Conservation (phyloP, 2,888 invertebrate species). For the Drosophila vallismaia region DNA sequence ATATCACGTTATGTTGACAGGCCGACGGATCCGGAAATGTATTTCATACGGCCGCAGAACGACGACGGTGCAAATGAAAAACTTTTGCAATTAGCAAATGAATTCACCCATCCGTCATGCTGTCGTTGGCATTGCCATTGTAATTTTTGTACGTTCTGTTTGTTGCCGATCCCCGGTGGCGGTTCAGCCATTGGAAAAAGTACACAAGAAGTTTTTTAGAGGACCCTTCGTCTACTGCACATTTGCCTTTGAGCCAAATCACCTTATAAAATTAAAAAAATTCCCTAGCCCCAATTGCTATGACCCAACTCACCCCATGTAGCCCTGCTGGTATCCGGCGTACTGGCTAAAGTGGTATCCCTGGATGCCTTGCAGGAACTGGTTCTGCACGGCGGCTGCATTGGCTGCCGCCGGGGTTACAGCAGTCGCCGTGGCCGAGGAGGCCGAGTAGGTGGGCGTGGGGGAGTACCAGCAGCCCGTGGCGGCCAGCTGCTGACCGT, state of each 20-base stretch:
- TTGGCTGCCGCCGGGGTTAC: slow-evolving; percentile 87
- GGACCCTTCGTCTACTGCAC: neutral
- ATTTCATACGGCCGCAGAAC: slow-evolving; percentile 47
- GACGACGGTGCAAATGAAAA: slow-evolving; percentile 62
- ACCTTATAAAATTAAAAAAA: slow-evolving; percentile 63
- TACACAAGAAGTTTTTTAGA: slow-evolving; percentile 5
- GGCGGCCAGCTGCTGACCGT: slow-evolving; percentile 90
- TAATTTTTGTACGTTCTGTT: slow-evolving; percentile 37
- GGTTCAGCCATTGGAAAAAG: slow-evolving; percentile 71
- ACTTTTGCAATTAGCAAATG: slow-evolving; percentile 82
- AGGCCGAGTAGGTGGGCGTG: slow-evolving; percentile 87
- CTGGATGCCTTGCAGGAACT: slow-evolving; percentile 94
- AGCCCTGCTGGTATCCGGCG: slow-evolving; percentile 95
- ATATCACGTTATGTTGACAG: slow-evolving; percentile 58
- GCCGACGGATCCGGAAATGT: slow-evolving; percentile 44
- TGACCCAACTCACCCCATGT: slow-evolving; percentile 96
- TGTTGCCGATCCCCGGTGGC: slow-evolving; percentile 71
- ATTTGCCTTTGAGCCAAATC: slow-evolving; percentile 1
- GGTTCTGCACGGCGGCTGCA: slow-evolving; percentile 91
- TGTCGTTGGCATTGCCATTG: slow-evolving; percentile 62
- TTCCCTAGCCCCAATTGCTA: slow-evolving; percentile 67
- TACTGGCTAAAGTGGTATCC: slow-evolving; percentile 94
- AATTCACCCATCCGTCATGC: slow-evolving; percentile 82
- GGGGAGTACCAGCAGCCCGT: slow-evolving; percentile 96
- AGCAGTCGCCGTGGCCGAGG: slow-evolving; percentile 85